Percentiles rank a stretch among this genome's conserved stretches.
These are phyloP conservation scores for Xestia ashworthii DNA, from an alignment of 2,888 invertebrate species.

Conservation along the genomic window DNA sequence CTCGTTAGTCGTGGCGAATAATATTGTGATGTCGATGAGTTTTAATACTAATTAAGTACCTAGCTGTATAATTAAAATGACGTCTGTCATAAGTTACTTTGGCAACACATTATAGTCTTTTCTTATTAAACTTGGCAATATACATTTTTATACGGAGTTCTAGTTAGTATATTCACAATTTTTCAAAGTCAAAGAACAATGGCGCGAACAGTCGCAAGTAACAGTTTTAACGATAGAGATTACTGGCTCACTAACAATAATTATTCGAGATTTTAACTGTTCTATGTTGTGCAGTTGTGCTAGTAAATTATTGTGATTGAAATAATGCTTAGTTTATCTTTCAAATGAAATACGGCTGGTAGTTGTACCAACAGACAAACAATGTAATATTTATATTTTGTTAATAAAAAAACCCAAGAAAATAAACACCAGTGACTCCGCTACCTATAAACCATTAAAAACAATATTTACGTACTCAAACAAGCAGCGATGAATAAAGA, in stretches of 20 bases:
- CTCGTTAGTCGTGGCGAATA: no score
- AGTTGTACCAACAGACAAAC: background rate
- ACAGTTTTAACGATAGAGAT: constrained; percentile 32
- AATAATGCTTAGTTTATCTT: background rate
- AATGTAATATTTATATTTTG: background rate
- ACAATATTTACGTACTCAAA: constrained; percentile 39
- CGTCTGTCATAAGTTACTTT: background rate
- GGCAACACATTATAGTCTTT: background rate
- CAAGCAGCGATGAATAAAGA: constrained; percentile 34
- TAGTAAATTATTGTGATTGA: background rate
- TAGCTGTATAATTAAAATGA: background rate
- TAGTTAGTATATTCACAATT: background rate
- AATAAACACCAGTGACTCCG: constrained; percentile 14
- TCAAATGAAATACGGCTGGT: background rate
- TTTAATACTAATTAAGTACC: no score
- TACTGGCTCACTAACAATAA: constrained; percentile 19
- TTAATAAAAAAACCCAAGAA: background rate
- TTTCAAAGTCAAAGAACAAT: constrained; percentile 13
- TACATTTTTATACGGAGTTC: background rate
- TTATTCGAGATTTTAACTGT: constrained; percentile 24
- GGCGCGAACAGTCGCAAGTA: background rate
- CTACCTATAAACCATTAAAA: constrained; percentile 24
- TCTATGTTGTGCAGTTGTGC: constrained; percentile 3
- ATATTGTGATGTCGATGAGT: no score
- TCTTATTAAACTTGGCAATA: background rate